Base-by-base conservation (phyloP, 1,140 invertebrate genomes). In the Pararge aegeria region DNA sequence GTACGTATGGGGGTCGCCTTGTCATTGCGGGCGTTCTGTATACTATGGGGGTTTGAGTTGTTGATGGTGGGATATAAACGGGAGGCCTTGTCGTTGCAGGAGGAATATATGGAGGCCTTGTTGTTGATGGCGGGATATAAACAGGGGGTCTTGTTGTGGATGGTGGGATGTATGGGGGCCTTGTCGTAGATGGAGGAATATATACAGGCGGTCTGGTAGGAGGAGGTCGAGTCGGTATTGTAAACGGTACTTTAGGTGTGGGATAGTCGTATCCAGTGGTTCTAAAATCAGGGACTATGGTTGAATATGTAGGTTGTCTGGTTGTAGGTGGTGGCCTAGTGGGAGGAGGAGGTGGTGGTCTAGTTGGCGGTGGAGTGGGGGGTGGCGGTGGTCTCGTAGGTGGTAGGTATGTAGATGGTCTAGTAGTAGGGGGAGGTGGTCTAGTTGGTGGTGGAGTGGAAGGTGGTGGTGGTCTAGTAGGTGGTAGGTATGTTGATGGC, bases 201-300 rank as follows among this genome's bases (percentile, higher is more conserved):
- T 60, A 52, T 9, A 46, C 24, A 29, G 56, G 49, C 37, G 64
- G 61, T 24, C 30, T 52, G 15, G 62, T 66, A 4, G 56, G 53
- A 18, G 71, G 67, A 16, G 68, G 64, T 54, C 61, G 53, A 6
- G 73, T 74, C 46, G 75, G 58, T 55, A 70, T 46, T 10, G 78
- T 66, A 85, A 91, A 55, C 74, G 83, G 68, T 80, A 79, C 73
- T 62, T 60, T 80, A 24, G 91, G 90, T 50, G 55, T 72, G 10
- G 90, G 90, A 59, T 91, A 92, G 16, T 80, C 72, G 67, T 92
- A 92, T 19, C 90, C 90, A n/a, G 75, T 77, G 2, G 75, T 73
- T 44, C 53, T 58, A 12, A 37, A 63, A 7, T 55, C 42, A 2
- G 64, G 55, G 13, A 44, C 18, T 57, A 61, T 64, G 0, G 69